Conservation (phyloP, 1,140 invertebrate genomes). For the Calosoma granatense region DNA sequence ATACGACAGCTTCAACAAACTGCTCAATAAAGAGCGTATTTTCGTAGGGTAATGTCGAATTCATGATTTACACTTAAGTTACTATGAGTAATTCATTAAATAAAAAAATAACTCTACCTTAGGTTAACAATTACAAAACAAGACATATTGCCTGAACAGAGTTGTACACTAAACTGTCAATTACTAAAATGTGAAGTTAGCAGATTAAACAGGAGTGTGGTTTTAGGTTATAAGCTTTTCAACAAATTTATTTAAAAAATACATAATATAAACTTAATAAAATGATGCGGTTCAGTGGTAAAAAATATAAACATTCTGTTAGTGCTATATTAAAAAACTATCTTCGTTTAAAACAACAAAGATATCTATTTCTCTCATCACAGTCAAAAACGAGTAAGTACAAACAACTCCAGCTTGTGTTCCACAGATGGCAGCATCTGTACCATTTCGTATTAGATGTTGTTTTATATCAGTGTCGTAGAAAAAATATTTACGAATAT, state of each 20-base stretch:
- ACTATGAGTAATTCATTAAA: too few species aligned
- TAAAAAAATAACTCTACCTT: too few species aligned
- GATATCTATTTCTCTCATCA: background rate
- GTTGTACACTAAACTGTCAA: too few species aligned
- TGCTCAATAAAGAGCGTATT: slow-evolving; percentile 44
- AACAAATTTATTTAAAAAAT: background rate
- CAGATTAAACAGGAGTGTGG: background rate
- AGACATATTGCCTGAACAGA: too few species aligned
- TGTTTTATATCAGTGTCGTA: too few species aligned
- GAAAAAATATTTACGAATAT: too few species aligned
- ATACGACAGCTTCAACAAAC: slow-evolving; percentile 56
- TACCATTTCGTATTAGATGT: too few species aligned
- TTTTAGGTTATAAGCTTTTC: background rate
- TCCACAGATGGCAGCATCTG: background rate
- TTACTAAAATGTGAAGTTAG: background rate
- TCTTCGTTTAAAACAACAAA: too few species aligned
- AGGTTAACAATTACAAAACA: too few species aligned
- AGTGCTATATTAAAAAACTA: background rate
- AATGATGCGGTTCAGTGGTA: background rate
- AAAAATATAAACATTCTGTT: background rate
- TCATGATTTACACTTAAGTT: too few species aligned
- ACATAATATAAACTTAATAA: background rate
- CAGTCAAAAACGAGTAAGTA: background rate
- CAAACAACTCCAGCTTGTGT: background rate
- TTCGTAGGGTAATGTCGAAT: too few species aligned